Evolutionary conservation across 37 sponge, comb jelly and placozoan genomes (phyloP).

Genomic region (Cladorhizidae sp.): DNA sequence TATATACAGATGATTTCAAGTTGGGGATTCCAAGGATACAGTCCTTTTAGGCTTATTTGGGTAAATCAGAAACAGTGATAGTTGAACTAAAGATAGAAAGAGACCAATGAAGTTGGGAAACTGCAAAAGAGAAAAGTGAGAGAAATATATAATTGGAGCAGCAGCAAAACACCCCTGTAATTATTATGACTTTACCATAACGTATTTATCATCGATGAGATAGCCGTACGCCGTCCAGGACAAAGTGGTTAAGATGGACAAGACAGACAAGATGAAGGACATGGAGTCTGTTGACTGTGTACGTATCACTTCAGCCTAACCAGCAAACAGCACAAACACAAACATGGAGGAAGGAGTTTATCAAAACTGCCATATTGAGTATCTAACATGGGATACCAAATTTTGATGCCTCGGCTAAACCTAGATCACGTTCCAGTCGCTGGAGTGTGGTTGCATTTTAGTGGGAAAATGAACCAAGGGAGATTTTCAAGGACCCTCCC

Average conservation of each 20-base stretch:
- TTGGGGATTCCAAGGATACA: slow-evolving; percentile 47
- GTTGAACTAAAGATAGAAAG: slow-evolving; percentile 40
- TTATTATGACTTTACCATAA: slow-evolving; percentile 34
- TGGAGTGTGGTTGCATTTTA: no score
- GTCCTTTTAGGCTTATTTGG: slow-evolving; percentile 15
- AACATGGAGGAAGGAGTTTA: no score
- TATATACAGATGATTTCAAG: slow-evolving; percentile 9
- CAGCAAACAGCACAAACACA: neutral
- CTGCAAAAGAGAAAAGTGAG: slow-evolving; percentile 19
- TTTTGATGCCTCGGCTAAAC: no score
- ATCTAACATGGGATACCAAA: no score
- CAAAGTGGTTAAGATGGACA: slow-evolving; percentile 29
- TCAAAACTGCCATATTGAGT: no score
- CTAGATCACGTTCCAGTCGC: no score
- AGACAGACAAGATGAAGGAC: slow-evolving; percentile 71
- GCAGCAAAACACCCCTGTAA: neutral
- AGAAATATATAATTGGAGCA: neutral
- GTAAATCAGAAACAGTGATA: slow-evolving; percentile 61
- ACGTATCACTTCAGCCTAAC: slow-evolving; percentile 62
- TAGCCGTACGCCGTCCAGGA: slow-evolving; percentile 66
- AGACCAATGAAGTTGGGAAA: slow-evolving; percentile 62
- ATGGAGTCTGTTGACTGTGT: slow-evolving; percentile 66
- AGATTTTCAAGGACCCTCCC: no score
- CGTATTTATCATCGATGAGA: slow-evolving; percentile 41
- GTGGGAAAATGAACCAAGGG: no score